Evolutionary conservation across 2,888 invertebrate species (phyloP), one percentile per base, ranked within the genome.

Genomic region (Chesias legatella): DNA sequence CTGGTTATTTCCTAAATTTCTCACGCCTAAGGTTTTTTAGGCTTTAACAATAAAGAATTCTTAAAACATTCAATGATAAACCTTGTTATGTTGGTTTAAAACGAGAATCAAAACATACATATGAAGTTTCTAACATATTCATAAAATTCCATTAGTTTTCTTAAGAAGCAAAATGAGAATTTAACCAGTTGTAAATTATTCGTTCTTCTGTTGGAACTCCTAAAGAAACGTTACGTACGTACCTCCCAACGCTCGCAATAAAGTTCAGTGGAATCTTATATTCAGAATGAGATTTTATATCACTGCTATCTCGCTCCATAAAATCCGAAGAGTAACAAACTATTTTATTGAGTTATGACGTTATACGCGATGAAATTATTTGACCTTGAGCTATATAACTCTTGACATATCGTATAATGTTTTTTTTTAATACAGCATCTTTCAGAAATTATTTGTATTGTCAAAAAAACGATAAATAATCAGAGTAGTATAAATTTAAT

Each of bases 281-380:
- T 37, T 37, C 41, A 30, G 36, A 45, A 37, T 37, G 22, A 44
- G 27, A 45, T 44, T 54, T 47, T 43, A 48, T 46, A 46, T 36
- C 40, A 32, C 21, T 10, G 25, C 36, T 47, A 42, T 47, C 37
- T 34, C 42, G 29, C 41, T 40, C 36, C 45, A 46, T 52, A 51
- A 53, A 52, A 36, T 28, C 30, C 9, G 26, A 22, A 26, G 38
- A 43, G 27, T 49, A 53, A 44, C 37, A 56, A 49, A 53, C 51
- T 47, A 36, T 41, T 56, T 50, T 51, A 49, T 46, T 10, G 28
- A 34, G 34, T 36, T 28, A 35, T 49, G 39, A 34, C 13, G 38
- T 30, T 42, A 45, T 47, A 47, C 38, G 37, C 29, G 23, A 31
- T 27, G 10, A 35, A 10, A 13, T 11, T 7, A 6, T 11, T 21